Evolutionary conservation across 2,888 invertebrate species (phyloP).

Genomic region (Rhagophthalmus giganteus): DNA sequence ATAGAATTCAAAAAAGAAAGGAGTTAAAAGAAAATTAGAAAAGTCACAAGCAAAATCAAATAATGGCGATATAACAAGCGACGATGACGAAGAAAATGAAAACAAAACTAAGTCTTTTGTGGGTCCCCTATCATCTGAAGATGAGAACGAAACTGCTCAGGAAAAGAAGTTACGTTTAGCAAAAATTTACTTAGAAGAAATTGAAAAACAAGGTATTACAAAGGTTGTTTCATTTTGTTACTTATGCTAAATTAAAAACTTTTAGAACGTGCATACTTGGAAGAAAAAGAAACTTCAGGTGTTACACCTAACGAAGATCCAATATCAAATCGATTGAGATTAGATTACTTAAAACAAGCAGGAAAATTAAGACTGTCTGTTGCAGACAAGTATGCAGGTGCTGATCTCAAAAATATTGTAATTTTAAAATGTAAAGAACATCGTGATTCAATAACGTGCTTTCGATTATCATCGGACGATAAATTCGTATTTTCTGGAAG

Average conservation of each 20-base stretch:
- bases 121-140: constrained; percentile 57
- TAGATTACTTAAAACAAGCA: constrained; percentile 84
- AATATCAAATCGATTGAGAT: constrained; percentile 75
- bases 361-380: constrained; percentile 77
- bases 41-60: background rate
- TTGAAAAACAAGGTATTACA: constrained; percentile 71
- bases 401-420: constrained; percentile 54
- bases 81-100: constrained; percentile 64
- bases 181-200: constrained; percentile 85
- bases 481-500: constrained; percentile 78
- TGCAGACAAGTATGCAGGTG: constrained; percentile 64
- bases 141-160: constrained; percentile 80
- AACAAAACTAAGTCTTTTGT: constrained; percentile 54
- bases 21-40: background rate
- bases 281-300: constrained; percentile 60
- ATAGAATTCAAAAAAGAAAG: background rate
- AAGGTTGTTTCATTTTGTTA: constrained; percentile 3
- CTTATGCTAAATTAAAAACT: constrained; percentile 4
- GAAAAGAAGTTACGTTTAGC: constrained; percentile 89
- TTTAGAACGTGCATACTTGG: constrained; percentile 67
- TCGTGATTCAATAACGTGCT: constrained; percentile 75
- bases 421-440: constrained; percentile 77
- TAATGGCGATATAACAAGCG: constrained; percentile 48
- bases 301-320: constrained; percentile 68
- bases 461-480: constrained; percentile 76